Base-by-base conservation (phyloP, 2,113 vertebrate genomes). In the Eubucco bourcierii region DNA sequence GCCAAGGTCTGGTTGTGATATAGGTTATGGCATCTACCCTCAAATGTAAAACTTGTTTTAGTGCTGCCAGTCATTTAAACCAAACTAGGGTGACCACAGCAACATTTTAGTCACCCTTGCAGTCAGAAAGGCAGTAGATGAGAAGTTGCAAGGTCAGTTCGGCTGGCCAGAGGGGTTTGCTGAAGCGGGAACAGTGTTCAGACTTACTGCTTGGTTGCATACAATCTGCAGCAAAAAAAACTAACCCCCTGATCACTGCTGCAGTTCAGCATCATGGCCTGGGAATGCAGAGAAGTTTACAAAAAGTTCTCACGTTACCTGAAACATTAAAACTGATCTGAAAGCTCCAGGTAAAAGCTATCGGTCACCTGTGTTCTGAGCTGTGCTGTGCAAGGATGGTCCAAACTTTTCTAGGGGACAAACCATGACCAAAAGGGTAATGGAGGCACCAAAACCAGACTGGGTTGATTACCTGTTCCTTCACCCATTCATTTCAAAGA, bases 41-140 rank as follows among this genome's bases (percentile, higher is more conserved):
- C 73, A 75, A 31, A 84, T 7, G 5, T 39, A 41, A 58, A 91
- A 93, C 61, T 17, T 19, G 53, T 41, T 66, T 87, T 73, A 92
- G 52, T 24, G 17, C 10, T 47, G 56, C 58, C 80, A 84, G 65
- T 88, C 90, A 93, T 74, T 96, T 92, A 85, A 94, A 97, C 88
- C 84, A 85, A 84, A 78, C 91, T 91, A 88, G 66, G 75, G 86
- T 95, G 83, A 83, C 67, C 55, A 94, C 77, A 95, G 92, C 86
- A 93, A 84, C 59, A 65, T 88, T 94, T 94, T 90, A 94, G 85
- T 86, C 34, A 9, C 79, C 63, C 56, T 88, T 87, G 74, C 68
- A 94, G 90, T 28, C 84, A 71, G 88, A 90, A 94, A 88, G 88
- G 78, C 94, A 95, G 84, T 1, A 1, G 78, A 82, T 44, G 71